Evolutionary conservation across 2,113 vertebrate species (phyloP).

Genomic region (Gambusia affinis): DNA sequence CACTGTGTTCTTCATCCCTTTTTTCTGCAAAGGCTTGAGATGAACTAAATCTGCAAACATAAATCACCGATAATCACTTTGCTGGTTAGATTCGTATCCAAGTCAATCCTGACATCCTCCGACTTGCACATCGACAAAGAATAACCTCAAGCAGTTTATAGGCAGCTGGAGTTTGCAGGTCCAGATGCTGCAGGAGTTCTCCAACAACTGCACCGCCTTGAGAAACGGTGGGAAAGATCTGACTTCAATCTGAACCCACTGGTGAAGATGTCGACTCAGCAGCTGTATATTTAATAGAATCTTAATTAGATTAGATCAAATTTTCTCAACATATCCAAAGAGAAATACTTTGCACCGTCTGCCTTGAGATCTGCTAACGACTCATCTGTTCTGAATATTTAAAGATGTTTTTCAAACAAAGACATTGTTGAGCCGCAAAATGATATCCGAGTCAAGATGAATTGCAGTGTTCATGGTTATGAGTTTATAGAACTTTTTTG

Average conservation of each 20-base stretch:
- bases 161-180: background rate
- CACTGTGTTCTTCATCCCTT: background rate
- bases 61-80: background rate
- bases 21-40: background rate
- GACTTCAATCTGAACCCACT: background rate
- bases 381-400: too few species aligned
- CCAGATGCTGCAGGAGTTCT: background rate
- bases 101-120: background rate
- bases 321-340: background rate
- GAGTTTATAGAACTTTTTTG: too few species aligned
- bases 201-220: background rate
- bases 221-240: constrained; percentile 1
- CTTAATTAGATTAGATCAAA: background rate
- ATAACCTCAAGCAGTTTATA: background rate
- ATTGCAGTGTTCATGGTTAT: too few species aligned
- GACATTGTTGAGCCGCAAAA: too few species aligned
- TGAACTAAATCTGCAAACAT: background rate
- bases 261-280: background rate
- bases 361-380: too few species aligned
- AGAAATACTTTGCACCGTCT: too few species aligned
- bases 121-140: background rate
- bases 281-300: background rate
- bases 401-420: too few species aligned
- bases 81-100: background rate
- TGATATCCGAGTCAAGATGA: too few species aligned